Conservation (phyloP, 1,140 invertebrate species). For the honey bee (Apis mellifera) region DNA sequence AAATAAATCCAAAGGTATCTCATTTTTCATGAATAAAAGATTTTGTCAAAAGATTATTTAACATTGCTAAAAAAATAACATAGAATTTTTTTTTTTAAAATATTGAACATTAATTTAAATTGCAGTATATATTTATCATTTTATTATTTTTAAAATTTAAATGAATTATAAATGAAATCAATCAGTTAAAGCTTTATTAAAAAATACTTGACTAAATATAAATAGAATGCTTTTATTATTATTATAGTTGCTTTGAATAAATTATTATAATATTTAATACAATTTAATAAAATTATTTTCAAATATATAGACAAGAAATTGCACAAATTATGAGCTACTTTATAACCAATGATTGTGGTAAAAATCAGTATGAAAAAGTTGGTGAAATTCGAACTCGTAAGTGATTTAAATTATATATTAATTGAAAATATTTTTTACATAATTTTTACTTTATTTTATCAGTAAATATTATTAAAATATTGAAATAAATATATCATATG, state of each 20-base stretch:
- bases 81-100: not conserved
- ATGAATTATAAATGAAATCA: too few relatives aligned
- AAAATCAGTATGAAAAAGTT: conserved; percentile 47
- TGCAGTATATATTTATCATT: not conserved
- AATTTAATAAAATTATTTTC: not conserved
- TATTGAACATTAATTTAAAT: not conserved
- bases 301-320: not conserved
- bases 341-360: conserved; percentile 29
- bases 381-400: conserved; percentile 26
- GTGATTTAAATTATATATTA: not conserved
- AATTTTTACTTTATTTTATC: not conserved
- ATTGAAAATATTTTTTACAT: not conserved
- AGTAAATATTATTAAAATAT: not conserved
- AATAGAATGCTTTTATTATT: not conserved
- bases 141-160: not conserved
- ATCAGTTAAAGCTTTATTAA: not conserved
- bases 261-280: not conserved
- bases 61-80: not conserved
- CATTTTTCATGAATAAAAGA: conserved; percentile 3
- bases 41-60: not conserved
- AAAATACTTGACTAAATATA: not conserved
- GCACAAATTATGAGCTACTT: conserved; percentile 49
- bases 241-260: not conserved
- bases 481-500: too few relatives aligned
- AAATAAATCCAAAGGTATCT: not conserved